A percentile compares a stretch with the other conserved stretches of the same genome.
Evolutionary conservation across 92 coral and sea anemone species (phyloP).

Genomic region (Ricordea florida): DNA sequence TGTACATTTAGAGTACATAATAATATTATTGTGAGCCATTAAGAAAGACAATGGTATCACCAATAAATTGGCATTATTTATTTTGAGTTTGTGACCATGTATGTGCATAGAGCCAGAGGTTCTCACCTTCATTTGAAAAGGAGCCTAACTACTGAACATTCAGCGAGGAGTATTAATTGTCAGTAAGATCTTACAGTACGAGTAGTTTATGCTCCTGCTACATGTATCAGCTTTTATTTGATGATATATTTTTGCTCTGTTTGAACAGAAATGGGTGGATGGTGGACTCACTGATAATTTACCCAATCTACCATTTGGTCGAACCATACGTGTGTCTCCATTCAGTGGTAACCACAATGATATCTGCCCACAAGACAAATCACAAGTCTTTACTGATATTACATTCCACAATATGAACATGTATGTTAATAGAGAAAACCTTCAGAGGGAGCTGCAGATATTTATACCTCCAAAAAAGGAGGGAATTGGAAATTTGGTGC

Average conservation of each 20-base stretch:
- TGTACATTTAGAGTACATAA: too few species aligned
- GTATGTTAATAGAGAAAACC: slow-evolving; percentile 77
- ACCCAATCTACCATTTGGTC: slow-evolving; percentile 79
- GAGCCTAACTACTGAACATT: too few species aligned
- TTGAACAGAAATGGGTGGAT: slow-evolving; percentile 89
- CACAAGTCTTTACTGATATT: slow-evolving; percentile 68
- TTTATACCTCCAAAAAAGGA: slow-evolving; percentile 85
- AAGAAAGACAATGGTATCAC: too few species aligned
- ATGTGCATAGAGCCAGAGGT: too few species aligned
- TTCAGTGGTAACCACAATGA: slow-evolving; percentile 85
- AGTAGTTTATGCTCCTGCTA: too few species aligned
- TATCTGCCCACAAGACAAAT: slow-evolving; percentile 84
- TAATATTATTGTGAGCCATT: too few species aligned
- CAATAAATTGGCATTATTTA: too few species aligned
- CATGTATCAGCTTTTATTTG: not conserved
- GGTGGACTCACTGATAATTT: slow-evolving; percentile 95
- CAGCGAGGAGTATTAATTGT: too few species aligned
- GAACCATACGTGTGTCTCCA: slow-evolving; percentile 87
- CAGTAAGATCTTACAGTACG: too few species aligned
- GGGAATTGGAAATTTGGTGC: slow-evolving; percentile 78
- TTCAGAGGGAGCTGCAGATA: slow-evolving; percentile 82
- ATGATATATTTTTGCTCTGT: not conserved
- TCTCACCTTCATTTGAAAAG: too few species aligned
- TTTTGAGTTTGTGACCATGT: too few species aligned
- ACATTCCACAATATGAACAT: slow-evolving; percentile 83